Conservation (phyloP, 1,140 invertebrate genomes). For the Heterodera carotae region DNA sequence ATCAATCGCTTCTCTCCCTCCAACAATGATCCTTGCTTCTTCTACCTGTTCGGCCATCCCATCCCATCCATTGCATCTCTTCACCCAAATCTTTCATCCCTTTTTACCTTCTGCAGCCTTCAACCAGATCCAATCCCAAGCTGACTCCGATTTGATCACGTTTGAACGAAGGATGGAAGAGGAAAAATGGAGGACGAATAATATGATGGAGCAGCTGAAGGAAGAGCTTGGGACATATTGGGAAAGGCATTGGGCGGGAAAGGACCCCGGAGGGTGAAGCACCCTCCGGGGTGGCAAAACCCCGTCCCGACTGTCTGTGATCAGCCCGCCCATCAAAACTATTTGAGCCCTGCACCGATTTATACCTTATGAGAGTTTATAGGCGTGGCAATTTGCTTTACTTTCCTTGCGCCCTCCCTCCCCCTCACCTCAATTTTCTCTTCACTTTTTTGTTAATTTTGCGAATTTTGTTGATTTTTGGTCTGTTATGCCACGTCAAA, state of each 20-base stretch:
- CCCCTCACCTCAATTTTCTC: too few species aligned
- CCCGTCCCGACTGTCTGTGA: neutral
- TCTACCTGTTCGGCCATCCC: neutral
- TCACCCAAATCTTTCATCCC: neutral
- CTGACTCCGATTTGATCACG: neutral
- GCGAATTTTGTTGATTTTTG: neutral
- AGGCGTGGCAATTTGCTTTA: neutral
- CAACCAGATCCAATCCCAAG: neutral
- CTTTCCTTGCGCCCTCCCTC: neutral
- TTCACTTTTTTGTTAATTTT: neutral
- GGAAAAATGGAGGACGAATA: neutral
- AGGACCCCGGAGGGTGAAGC: too few species aligned
- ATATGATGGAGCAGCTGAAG: neutral
- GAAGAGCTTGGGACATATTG: neutral
- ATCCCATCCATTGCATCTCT: neutral
- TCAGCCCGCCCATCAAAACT: neutral
- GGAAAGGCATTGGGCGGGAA: neutral
- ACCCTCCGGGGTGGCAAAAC: too few species aligned
- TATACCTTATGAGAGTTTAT: neutral
- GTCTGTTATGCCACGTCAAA: neutral
- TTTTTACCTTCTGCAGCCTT: neutral
- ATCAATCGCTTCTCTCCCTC: neutral
- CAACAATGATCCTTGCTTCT: too few species aligned
- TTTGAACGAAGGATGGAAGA: neutral
- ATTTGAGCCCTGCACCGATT: neutral